phyloP scores from a whole-genome alignment of 2,888 invertebrate genomes.

The Pachycephus smyrnensis region DNA sequence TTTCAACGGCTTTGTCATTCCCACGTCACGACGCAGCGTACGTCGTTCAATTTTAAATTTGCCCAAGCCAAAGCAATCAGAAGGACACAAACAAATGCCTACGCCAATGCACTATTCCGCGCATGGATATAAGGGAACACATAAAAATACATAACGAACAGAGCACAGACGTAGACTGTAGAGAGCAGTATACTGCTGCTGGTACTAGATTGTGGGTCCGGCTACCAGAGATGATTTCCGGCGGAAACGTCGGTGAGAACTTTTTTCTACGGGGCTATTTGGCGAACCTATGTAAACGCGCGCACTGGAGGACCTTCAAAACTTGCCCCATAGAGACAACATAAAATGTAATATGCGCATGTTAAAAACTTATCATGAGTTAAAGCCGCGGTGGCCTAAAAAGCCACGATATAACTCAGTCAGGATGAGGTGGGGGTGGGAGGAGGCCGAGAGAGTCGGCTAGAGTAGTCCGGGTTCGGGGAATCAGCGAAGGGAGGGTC shows the following conservation, averaged over 20 bases:
- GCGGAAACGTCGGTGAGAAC: neutral
- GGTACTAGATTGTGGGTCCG: neutral
- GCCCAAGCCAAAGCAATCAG: neutral
- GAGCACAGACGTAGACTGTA: neutral
- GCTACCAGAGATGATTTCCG: neutral
- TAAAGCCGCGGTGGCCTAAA: conserved; percentile 27
- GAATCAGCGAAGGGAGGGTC: neutral
- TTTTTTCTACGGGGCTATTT: neutral
- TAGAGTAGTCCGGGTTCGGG: neutral
- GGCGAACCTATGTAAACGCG: neutral
- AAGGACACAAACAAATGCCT: neutral
- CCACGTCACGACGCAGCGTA: neutral
- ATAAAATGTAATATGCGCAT: conserved; percentile 10
- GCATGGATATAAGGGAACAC: neutral
- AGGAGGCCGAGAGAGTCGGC: neutral
- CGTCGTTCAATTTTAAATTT: neutral
- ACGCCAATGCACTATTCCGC: neutral
- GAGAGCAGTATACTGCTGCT: too few relatives aligned
- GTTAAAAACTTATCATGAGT: conserved; percentile 7
- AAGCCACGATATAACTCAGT: conserved; percentile 20
- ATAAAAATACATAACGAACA: neutral
- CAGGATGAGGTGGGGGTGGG: neutral
- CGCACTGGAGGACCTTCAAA: neutral
- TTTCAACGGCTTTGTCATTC: neutral
- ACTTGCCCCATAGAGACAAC: neutral